These are phyloP conservation scores for Calameuta filiformis DNA, from an alignment of 2,888 invertebrate genomes.

Conservation along the genomic window DNA sequence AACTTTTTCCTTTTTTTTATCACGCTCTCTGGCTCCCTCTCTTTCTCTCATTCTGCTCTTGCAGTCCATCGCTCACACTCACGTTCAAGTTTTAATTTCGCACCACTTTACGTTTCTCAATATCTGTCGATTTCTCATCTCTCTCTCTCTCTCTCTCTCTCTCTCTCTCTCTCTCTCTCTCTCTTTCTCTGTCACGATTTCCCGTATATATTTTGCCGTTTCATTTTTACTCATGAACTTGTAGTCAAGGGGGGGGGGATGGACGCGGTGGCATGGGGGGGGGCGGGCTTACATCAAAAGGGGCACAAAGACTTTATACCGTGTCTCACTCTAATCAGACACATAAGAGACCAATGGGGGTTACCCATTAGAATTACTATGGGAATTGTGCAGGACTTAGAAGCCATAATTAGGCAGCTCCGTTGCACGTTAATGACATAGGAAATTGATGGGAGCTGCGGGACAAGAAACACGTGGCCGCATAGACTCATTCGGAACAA, in stretches of 20 bases:
- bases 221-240: slow-evolving; percentile 52
- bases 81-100: slow-evolving; percentile 11
- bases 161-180: slow-evolving; percentile 13
- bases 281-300: slow-evolving; percentile 6
- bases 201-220: background rate
- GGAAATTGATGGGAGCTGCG: too few species aligned
- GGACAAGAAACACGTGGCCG: too few species aligned
- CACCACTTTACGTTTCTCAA: too few species aligned
- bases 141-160: slow-evolving; percentile 8
- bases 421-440: too few species aligned
- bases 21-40: background rate
- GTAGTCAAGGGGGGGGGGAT: slow-evolving; percentile 60
- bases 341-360: too few species aligned
- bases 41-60: slow-evolving; percentile 7
- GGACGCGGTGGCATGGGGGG: slow-evolving; percentile 21
- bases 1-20: slow-evolving; percentile 28
- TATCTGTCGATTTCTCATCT: background rate
- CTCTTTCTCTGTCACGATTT: slow-evolving; percentile 6
- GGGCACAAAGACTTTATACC: slow-evolving; percentile 12
- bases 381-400: too few species aligned
- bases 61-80: background rate
- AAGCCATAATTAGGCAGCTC: too few species aligned
- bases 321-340: too few species aligned
- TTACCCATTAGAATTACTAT: too few species aligned
- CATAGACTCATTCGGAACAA: too few species aligned